phyloP scores from a whole-genome alignment of 2,888 invertebrate genomes.

The Silvanus unidentatus region DNA sequence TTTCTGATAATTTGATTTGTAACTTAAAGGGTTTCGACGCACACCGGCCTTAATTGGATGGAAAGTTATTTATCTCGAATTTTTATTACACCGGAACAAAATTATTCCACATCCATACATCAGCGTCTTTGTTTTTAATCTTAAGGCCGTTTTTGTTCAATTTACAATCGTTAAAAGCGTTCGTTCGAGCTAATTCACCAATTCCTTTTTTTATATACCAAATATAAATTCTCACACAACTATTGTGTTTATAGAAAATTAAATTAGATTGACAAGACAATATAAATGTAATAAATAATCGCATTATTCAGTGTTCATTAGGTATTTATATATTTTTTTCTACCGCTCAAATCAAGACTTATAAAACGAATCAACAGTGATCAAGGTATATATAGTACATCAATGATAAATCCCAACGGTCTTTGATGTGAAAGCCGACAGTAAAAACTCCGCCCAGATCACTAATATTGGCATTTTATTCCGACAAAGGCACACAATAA shows the following conservation, averaged over 20 bases:
- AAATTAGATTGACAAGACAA: too few relatives aligned
- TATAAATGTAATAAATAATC: too few relatives aligned
- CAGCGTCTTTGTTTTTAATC: too few relatives aligned
- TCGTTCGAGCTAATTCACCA: too few relatives aligned
- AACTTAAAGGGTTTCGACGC: constrained; percentile 25
- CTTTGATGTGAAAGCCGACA: constrained; percentile 3
- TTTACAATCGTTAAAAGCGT: too few relatives aligned
- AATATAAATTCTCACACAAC: too few relatives aligned
- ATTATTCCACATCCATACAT: constrained; percentile 1
- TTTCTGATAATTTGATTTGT: constrained; percentile 42
- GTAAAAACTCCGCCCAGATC: constrained; percentile 3
- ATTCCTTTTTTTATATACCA: too few relatives aligned
- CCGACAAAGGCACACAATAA: constrained; percentile 3
- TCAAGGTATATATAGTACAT: not conserved
- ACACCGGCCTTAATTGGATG: constrained; percentile 27
- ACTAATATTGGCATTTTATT: constrained; percentile 6
- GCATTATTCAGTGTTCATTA: too few relatives aligned
- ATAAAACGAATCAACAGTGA: constrained; percentile 2
- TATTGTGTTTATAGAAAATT: too few relatives aligned
- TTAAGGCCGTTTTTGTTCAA: too few relatives aligned
- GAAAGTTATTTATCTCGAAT: constrained; percentile 30
- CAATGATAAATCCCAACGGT: constrained; percentile 2
- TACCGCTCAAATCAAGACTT: not conserved
- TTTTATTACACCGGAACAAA: constrained; percentile 14
- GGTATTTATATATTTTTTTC: too few relatives aligned